Evolutionary conservation across 1,140 invertebrate species (phyloP), one percentile per base, ranked within the genome.

Genomic region (Scylla paramamosain): DNA sequence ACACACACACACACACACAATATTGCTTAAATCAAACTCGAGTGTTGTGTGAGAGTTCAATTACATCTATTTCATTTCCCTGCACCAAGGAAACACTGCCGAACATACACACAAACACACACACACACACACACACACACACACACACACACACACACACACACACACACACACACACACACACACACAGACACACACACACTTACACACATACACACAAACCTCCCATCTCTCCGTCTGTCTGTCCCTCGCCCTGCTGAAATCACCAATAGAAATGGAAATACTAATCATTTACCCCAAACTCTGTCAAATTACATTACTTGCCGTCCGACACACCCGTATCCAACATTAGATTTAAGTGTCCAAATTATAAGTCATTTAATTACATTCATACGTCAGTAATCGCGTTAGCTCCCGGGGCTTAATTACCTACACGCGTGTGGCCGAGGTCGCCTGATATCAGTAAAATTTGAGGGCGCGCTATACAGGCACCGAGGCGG

Each of bases 321-420:
- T 77, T 77, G 67, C 67, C 67, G 25, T n/a, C 67, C 67, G 67
- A 77, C 67, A 77, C 67, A 77, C n/a, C 67, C n/a, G 67, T 77
- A 77, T 25, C 67, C 25, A 77, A 77, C 67, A 77, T 77, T 77
- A 77, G 12, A 77, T 77, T 77, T 77, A 77, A 77, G 67, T 77
- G 67, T 77, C 67, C 67, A n/a, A n/a, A 77, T 77, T 77, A 77
- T n/a, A 77, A 77, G 16, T 77, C 67, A 77, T 77, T 77, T 77
- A n/a, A 77, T 77, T 77, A 77, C 67, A 77, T 77, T 77, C 67
- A 77, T 77, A 77, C 67, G 25, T 77, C 67, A 77, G 67, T 77
- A 77, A 77, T 77, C 67, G 67, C 67, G 67, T 77, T 77, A 77
- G 67, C 20, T 77, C 20, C 67, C 67, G 67, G 67, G 67, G 67